Evolutionary conservation across 2,113 vertebrate species (phyloP).

Genomic region (Sapajus apella): DNA sequence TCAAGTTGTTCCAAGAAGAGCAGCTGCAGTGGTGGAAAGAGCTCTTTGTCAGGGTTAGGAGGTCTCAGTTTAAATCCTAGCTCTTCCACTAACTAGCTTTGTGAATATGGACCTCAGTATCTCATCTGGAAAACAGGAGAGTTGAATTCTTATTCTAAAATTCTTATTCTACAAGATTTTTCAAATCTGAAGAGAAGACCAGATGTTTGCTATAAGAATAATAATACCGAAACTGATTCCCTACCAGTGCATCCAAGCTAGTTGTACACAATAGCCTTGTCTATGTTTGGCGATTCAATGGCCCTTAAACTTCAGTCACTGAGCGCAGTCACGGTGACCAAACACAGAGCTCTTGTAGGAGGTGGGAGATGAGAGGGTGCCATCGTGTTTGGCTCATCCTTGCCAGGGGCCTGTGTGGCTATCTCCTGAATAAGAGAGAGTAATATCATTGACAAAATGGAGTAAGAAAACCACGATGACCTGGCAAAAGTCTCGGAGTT

Average conservation of each 20-base stretch:
- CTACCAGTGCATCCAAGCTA: not conserved
- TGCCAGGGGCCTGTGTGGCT: not conserved
- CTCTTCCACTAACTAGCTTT: not conserved
- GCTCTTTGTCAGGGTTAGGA: accelerated
- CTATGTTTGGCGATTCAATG: not conserved
- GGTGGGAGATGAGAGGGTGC: not conserved
- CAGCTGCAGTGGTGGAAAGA: not conserved
- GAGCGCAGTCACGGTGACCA: not conserved
- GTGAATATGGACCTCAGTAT: not conserved
- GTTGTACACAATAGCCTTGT: not conserved
- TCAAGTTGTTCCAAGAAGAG: not conserved
- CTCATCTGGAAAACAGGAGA: not conserved
- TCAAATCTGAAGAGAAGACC: not conserved
- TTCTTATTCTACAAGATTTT: not conserved
- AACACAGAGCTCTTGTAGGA: not conserved
- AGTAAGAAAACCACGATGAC: not conserved
- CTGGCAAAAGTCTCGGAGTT: not conserved
- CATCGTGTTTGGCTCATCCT: not conserved
- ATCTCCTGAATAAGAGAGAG: not conserved
- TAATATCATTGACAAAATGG: not conserved
- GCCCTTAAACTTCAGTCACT: conserved; percentile 3
- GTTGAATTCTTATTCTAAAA: conserved; percentile 1
- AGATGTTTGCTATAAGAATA: not conserved
- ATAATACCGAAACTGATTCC: not conserved
- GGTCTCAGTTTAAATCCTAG: not conserved